Evolutionary conservation across 2,888 invertebrate genomes (phyloP), one percentile per base, ranked within the genome.

Genomic region (Eueremaeus valkanovi): DNA sequence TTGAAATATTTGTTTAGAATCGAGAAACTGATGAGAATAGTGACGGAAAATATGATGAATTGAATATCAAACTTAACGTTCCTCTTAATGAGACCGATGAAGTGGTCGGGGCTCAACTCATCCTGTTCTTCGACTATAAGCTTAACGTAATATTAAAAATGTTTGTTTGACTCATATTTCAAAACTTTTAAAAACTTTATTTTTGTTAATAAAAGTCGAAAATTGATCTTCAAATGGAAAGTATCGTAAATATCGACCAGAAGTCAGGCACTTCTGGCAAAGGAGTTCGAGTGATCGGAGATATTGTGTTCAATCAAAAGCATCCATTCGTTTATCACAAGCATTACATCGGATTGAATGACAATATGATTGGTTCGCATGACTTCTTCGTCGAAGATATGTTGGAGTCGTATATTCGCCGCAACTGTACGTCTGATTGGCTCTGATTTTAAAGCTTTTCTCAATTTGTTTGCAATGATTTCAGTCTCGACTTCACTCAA

Each of bases 171-270:
- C n/a, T 36, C 36, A 36, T 36, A 9, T 68, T 27, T 58, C 8
- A 58, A 58, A 5, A 58, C 9, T 8, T 21, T 58, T 27, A 58
- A 58, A 9, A 58, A n/a, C 16, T n/a, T n/a, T n/a, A n/a, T n/a
- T n/a, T n/a, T n/a, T n/a, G 51, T 11, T 58, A 29, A 24, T 6
- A 16, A 16, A 6, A 72, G 45, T 16, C 36, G 11, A 66, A 63
- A 40, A 66, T 77, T 13, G 40, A 73, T 13, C 42, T 77, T n/a
- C 24, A 70, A 73, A 75, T 75, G 77, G 75, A 75, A 49, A 42
- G 73, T 18, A 11, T 73, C 18, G 24, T 49, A 21, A 29, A 68
- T 29, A 49, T 77, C n/a, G 63, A 51, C 0, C 21, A 33, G 16
- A 31, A 45, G 8, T 40, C 55, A 13, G 18, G 16, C n/a, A 27